Evolutionary conservation across 2,888 invertebrate genomes (phyloP), one percentile per base, ranked within the genome.

Genomic region (Gryllus longicercus): DNA sequence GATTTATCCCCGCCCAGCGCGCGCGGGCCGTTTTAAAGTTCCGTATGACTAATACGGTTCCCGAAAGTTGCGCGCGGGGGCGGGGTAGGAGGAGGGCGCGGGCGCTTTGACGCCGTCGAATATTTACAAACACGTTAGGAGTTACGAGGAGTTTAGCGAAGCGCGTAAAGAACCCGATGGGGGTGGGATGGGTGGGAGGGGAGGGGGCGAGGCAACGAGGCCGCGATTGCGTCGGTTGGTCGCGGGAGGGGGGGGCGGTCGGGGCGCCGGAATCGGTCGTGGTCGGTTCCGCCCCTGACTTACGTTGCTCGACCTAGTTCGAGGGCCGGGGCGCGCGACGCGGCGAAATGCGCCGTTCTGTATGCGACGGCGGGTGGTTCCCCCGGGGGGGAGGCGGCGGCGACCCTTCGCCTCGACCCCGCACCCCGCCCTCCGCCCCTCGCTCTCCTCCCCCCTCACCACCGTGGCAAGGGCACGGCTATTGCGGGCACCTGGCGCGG

Each of bases 1-100:
- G 63, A 18, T 63, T 63, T 63, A 63, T 63, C n/a, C 63, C 8
- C 8, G 38, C 8, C 5, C 38, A 8, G 38, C 25, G 25, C 25
- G 63, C 63, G 63, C 14, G 14, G 16, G 8, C 8, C 16, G 63
- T 63, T 63, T 14, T 12, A n/a, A 63, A 63, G 63, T 63, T 63
- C n/a, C 63, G 63, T 63, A 63, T 63, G 63, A 63, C 63, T 63
- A 63, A 63, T 63, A 63, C n/a, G 63, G 63, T 63, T n/a, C n/a
- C 63, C n/a, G 63, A 63, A 63, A 63, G 63, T 63, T 63, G 14
- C 63, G 63, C 63, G n/a, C 16, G 8, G n/a, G 14, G n/a, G 63
- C 10, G 5, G 14, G 8, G 63, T 12, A 63, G 16, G 63, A 18
- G n/a, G 16, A 63, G 12, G n/a, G 63, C n/a, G 63, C 3, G 63